Base-by-base conservation (phyloP, 1,140 invertebrate genomes). In the Tachypleus tridentatus region DNA sequence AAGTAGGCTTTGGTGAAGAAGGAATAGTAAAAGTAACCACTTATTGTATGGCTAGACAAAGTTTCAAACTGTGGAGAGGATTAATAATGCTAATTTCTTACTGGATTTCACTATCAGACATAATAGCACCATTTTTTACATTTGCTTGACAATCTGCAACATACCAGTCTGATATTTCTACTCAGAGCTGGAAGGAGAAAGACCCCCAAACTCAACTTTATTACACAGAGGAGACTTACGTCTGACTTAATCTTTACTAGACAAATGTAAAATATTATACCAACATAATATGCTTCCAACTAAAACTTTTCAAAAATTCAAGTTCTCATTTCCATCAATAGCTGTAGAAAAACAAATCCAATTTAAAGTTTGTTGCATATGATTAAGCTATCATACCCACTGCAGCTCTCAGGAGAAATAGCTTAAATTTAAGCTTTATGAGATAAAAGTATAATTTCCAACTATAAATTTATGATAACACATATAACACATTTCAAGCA, bases 141-240 rank as follows among this genome's bases (percentile, higher is more conserved):
- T 99, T 99, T 49, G 97, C 97, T 67, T 95, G 84, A 79, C 97
- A 99, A 4, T 97, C 97, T 57, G 96, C 96, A 53, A 99, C 97
- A 80, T 99, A 99, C 97, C 97, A 99, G 11, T 96, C 94, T 1
- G 97, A 97, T 97, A 99, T 99, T 61, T 96, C 97, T 9, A 99
- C 97, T 97, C 97, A 99, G n/a, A n/a, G n/a, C n/a, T n/a, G 68
- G 10, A 68, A 65, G 58, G 60, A 69, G 63, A 64, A n/a, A n/a
- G n/a, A n/a, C n/a, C n/a, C n/a, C n/a, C n/a, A 11, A 61, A 7
- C 49, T 48, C 49, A 50, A 50, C 11, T 51, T 58, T 54, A 7
- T n/a, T n/a, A n/a, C n/a, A n/a, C n/a, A n/a, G n/a, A n/a, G n/a
- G n/a, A n/a, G n/a, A n/a, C n/a, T n/a, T n/a, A n/a, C n/a, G n/a